phyloP scores from a whole-genome alignment of 2,113 vertebrate genomes.

The Willisornis vidua region DNA sequence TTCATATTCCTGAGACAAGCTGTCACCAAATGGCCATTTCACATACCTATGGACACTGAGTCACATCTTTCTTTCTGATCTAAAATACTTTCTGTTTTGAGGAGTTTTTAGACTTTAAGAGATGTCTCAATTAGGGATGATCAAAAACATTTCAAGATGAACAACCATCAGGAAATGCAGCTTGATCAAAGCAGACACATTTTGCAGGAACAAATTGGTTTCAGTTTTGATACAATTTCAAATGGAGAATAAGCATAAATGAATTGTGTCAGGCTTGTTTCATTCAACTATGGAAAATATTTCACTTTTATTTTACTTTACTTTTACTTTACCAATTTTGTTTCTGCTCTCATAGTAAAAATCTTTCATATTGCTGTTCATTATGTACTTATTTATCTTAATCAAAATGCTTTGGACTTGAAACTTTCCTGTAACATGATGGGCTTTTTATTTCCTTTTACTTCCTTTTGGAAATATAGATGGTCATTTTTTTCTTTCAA shows the following conservation, averaged over 20 bases:
- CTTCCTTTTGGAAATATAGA: neutral
- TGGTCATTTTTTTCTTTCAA: neutral
- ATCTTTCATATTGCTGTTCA: neutral
- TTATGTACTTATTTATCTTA: neutral
- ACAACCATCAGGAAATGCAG: neutral
- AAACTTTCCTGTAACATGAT: neutral
- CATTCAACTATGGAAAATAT: neutral
- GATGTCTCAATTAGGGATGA: neutral
- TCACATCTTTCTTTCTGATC: neutral
- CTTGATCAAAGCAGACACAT: slow-evolving; percentile 5
- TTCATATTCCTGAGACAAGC: neutral
- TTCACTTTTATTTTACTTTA: neutral
- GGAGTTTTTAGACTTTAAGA: neutral
- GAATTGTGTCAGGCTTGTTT: neutral
- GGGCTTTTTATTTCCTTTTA: neutral
- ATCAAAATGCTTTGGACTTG: neutral
- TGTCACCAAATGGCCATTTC: neutral
- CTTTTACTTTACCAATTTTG: neutral
- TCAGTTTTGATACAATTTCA: slow-evolving; percentile 11
- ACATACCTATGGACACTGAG: neutral
- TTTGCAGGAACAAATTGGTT: neutral
- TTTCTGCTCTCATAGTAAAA: neutral
- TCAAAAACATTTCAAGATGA: slow-evolving; percentile 21
- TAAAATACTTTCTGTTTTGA: neutral
- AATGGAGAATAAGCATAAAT: neutral